Base-by-base conservation (phyloP, 2,888 invertebrate species). In the Ophion obscuratus region DNA sequence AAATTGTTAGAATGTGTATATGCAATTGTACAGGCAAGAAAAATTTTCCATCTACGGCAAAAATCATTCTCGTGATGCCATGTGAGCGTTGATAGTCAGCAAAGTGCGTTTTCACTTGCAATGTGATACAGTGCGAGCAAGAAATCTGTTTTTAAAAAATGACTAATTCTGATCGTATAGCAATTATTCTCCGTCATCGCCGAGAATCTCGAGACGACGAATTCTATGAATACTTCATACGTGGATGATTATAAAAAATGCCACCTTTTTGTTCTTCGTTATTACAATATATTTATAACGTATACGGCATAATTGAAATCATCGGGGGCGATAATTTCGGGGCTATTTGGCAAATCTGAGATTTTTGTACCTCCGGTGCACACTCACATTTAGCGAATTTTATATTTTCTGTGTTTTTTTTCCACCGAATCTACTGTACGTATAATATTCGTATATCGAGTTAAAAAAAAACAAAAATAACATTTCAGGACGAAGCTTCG, bases 331-430 rank as follows among this genome's bases (percentile, higher is more conserved):
- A 70, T 68, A 76, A 44, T 78, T n/a, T 81, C n/a, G 78, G 57
- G 47, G 70, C 70, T 75, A 70, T 71, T 68, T 84, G 67, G 83
- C 68, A 79, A 83, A 83, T 79, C 75, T 70, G 83, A 79, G 40
- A 36, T 77, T 83, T 87, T 88, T 88, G 88, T 88, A 88, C 88
- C 87, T 81, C 81, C 85, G 87, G 88, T 88, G 88, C 53, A 53
- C 87, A 80, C 78, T 85, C 79, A 75, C 82, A 78, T 79, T 82
- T 82, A 53, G 79, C 85, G 87, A 85, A 84, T 85, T 70, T 85
- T 85, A 81, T 82, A 66, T 61, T 74, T 70, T 66, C 66, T 40
- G 27, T 76, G 68, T 24, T 62, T 61, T 66, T 76, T 66, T 68
- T 20, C 24, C 24, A 40, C n/a, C 53, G 7, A 67, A 66, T 79